These are phyloP conservation scores for Illadopsis cleaveri DNA, from an alignment of 2,113 vertebrate species.

Conservation along the genomic window DNA sequence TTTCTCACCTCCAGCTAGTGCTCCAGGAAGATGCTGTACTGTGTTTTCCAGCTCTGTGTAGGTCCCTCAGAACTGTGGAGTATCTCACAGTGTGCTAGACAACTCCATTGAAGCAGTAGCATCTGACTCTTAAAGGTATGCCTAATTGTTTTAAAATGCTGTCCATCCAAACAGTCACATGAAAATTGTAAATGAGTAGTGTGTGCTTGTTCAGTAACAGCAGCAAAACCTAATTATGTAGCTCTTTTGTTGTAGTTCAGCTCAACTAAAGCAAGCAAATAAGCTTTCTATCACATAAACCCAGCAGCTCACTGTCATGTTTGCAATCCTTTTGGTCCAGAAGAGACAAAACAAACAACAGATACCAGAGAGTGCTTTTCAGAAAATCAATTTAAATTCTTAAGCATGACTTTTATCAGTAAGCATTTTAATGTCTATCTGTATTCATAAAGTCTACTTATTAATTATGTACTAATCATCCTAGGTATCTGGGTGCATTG, in stretches of 20 bases:
- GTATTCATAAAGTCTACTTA: neutral
- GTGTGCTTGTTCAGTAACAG: neutral
- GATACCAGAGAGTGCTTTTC: neutral
- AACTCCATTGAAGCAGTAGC: neutral
- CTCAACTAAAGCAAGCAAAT: neutral
- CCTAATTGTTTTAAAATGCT: neutral
- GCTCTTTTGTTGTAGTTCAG: neutral
- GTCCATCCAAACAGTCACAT: neutral
- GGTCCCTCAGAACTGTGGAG: neutral
- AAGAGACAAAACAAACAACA: neutral
- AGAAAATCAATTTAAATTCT: slow-evolving; percentile 6
- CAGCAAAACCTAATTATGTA: slow-evolving; percentile 12
- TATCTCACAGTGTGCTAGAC: neutral
- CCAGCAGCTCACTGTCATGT: neutral
- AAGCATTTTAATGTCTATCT: neutral
- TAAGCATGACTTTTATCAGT: neutral
- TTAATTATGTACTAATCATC: neutral
- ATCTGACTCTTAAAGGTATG: neutral
- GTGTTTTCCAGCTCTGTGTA: neutral
- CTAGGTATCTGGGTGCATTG: neutral
- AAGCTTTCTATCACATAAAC: neutral
- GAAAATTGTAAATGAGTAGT: neutral
- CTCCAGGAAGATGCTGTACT: neutral
- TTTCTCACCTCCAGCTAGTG: neutral
- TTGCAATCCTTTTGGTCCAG: neutral